These are phyloP conservation scores for Glaucomys volans DNA, from an alignment of 2,113 vertebrate species.

Conservation along the genomic window DNA sequence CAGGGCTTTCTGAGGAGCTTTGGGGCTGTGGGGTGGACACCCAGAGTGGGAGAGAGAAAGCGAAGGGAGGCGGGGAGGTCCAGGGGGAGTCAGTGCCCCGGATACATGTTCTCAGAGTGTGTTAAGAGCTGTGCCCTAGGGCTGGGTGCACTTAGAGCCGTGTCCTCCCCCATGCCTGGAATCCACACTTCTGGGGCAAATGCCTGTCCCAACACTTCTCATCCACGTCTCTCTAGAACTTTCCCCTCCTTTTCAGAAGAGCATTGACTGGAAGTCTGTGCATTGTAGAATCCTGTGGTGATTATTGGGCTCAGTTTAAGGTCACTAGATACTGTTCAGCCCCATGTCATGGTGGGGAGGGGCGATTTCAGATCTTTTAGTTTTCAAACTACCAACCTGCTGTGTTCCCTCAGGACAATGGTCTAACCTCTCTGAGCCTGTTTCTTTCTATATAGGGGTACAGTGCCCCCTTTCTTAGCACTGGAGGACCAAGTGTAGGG, in stretches of 20 bases:
- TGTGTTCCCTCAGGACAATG: background rate
- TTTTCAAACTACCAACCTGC: background rate
- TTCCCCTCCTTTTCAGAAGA: background rate
- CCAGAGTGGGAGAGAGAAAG: background rate
- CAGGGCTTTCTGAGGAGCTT: background rate
- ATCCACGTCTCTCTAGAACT: accelerated
- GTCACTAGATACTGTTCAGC: accelerated
- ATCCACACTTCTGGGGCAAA: background rate
- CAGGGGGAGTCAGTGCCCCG: no score
- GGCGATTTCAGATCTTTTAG: background rate
- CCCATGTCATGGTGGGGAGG: background rate
- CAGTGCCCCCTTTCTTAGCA: background rate
- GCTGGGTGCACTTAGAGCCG: accelerated
- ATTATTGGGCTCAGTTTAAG: accelerated
- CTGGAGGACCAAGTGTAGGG: background rate
- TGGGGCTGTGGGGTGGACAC: background rate
- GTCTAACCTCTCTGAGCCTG: background rate
- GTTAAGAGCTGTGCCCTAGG: background rate
- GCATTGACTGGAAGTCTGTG: background rate
- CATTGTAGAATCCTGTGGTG: accelerated
- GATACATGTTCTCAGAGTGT: accelerated
- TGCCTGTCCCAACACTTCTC: no score
- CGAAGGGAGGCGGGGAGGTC: accelerated
- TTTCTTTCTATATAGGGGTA: background rate
- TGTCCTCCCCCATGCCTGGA: background rate